Conservation (phyloP, 2,113 vertebrate species). For the Hippopotamus amphibius region DNA sequence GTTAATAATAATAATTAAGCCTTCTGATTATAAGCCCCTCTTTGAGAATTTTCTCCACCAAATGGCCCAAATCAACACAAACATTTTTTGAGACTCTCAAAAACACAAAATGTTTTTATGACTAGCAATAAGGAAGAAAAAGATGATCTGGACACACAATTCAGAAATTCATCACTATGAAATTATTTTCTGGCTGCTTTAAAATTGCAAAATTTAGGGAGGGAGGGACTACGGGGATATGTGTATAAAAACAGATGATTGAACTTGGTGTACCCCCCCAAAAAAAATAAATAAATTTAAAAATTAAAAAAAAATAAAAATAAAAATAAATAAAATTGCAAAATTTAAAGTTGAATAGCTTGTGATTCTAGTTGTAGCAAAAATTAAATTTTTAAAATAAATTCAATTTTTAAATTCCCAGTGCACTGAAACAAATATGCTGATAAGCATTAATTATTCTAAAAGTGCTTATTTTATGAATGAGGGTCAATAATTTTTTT, state of each 20-base stretch:
- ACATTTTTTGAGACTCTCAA: not conserved
- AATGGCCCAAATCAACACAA: not conserved
- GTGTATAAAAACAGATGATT: no score
- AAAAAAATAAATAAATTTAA: no score
- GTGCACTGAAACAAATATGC: not conserved
- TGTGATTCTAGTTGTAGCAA: not conserved
- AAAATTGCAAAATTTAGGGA: not conserved
- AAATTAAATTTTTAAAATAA: not conserved
- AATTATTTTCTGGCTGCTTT: not conserved
- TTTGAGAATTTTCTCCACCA: not conserved
- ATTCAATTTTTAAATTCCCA: not conserved
- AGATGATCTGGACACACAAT: not conserved
- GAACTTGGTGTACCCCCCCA: no score
- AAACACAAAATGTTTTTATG: not conserved
- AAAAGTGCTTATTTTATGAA: conserved; percentile 29
- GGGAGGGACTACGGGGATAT: no score
- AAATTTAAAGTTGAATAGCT: not conserved
- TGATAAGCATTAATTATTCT: not conserved
- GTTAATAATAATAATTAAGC: not conserved
- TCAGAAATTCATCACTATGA: not conserved
- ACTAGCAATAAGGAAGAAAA: not conserved
- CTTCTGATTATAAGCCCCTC: not conserved
- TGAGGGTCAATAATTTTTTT: not conserved
- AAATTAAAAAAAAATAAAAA: no score
- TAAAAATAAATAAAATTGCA: not conserved